phyloP scores from a whole-genome alignment of 2,113 vertebrate species.

The Rhea americana region DNA sequence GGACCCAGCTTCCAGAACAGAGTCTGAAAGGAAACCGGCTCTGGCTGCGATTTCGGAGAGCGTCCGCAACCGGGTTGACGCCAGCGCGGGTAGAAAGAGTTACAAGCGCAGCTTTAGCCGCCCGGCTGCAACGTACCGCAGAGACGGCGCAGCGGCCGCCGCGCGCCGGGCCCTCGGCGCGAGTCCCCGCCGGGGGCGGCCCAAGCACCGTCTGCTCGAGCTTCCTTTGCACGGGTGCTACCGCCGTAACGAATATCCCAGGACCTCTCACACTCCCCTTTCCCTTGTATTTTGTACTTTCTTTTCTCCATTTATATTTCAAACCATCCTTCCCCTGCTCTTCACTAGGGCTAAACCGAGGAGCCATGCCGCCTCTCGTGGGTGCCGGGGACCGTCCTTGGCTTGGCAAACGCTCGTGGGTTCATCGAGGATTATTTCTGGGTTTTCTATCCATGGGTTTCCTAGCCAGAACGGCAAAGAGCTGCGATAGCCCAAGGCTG shows the following conservation, averaged over 20 bases:
- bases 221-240: no score
- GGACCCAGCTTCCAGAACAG: not conserved
- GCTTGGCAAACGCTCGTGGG: not conserved
- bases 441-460: not conserved
- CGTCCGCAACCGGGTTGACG: not conserved
- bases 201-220: no score
- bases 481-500: not conserved
- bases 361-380: no score
- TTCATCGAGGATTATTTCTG: conserved; percentile 20
- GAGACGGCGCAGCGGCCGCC: not conserved
- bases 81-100: not conserved
- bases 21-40: not conserved
- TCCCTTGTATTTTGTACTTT: no score
- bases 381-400: not conserved
- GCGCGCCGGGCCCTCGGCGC: not conserved
- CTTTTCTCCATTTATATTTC: no score
- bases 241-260: no score
- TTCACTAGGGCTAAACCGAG: not conserved
- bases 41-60: not conserved
- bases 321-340: not conserved
- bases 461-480: not conserved
- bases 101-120: not conserved
- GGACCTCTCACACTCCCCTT: no score
- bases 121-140: no score
- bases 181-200: no score